These are phyloP conservation scores for Ianthella basta DNA, from an alignment of 37 sponge, comb jelly and placozoan species.

Conservation along the genomic window DNA sequence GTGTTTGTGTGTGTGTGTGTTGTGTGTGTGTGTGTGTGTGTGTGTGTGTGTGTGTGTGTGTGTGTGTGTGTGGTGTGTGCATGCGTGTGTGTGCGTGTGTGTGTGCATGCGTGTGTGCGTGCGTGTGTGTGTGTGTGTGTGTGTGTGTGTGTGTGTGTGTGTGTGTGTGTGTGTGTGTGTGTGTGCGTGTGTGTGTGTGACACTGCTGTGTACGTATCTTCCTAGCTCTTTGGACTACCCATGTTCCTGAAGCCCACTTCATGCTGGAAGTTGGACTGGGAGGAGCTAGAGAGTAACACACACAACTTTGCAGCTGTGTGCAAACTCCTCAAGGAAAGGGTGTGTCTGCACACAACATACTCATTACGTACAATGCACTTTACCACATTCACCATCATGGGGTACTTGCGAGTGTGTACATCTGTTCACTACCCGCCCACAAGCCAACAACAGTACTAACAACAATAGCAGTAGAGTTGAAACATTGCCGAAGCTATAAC, in stretches of 20 bases:
- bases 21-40: constrained; percentile 24
- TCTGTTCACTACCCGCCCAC: too few species aligned
- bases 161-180: neutral
- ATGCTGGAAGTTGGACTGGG: constrained; percentile 98
- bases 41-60: constrained; percentile 29
- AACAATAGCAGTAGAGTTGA: too few species aligned
- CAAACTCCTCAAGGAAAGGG: constrained; percentile 67
- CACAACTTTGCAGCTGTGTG: constrained; percentile 81
- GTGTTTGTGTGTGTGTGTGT: constrained; percentile 42
- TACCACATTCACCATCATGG: too few species aligned
- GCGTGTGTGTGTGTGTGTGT: constrained; percentile 16
- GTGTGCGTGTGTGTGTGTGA: neutral
- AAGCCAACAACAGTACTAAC: too few species aligned
- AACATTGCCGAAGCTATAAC: too few species aligned
- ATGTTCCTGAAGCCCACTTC: constrained; percentile 75
- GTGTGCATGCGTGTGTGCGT: constrained; percentile 18
- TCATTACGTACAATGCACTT: too few species aligned
- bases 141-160: constrained; percentile 13
- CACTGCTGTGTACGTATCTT: too few species aligned
- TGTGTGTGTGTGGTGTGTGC: too few species aligned
- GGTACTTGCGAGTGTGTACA: too few species aligned
- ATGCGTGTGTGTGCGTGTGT: constrained; percentile 21
- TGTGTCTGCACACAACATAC: too few species aligned
- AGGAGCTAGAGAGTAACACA: constrained; percentile 88
- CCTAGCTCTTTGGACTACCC: constrained; percentile 39